phyloP scores from a whole-genome alignment of 2,113 vertebrate genomes.

The human region DNA sequence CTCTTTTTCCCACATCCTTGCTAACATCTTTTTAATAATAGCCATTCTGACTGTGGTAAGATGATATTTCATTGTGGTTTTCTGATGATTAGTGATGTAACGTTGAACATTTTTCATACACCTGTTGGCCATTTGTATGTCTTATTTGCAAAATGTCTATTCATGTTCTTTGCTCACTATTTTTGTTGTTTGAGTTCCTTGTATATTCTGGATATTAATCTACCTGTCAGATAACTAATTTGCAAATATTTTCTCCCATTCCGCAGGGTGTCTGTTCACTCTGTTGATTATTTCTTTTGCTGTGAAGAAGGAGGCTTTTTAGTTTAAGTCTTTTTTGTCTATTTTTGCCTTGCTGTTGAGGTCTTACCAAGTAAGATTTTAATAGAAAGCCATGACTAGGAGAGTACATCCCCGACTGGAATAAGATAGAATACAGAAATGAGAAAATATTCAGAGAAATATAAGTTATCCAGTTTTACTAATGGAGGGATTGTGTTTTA shows the following conservation, averaged over 20 bases:
- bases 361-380: not conserved
- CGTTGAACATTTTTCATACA: not conserved
- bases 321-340: not conserved
- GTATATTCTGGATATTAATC: not conserved
- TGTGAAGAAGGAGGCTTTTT: not conserved
- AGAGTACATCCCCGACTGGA: not conserved
- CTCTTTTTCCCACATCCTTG: not conserved
- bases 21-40: not conserved
- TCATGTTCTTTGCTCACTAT: not conserved
- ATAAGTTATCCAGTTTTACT: not conserved
- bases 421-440: not conserved
- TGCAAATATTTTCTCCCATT: not conserved
- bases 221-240: not conserved
- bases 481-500: not conserved
- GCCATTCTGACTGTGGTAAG: not conserved
- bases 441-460: not conserved
- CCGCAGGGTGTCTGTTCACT: not conserved
- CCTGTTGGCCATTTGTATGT: not conserved
- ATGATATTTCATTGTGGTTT: not conserved
- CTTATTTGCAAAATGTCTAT: not conserved
- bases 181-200: not conserved
- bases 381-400: not conserved
- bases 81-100: not conserved
- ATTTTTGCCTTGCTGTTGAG: not conserved
- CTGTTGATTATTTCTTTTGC: not conserved